Percentiles rank a stretch among this genome's conserved stretches.
Evolutionary conservation across 2,797 vertebrate genomes (phyloP).

Genomic region (Liparis tanakae): DNA sequence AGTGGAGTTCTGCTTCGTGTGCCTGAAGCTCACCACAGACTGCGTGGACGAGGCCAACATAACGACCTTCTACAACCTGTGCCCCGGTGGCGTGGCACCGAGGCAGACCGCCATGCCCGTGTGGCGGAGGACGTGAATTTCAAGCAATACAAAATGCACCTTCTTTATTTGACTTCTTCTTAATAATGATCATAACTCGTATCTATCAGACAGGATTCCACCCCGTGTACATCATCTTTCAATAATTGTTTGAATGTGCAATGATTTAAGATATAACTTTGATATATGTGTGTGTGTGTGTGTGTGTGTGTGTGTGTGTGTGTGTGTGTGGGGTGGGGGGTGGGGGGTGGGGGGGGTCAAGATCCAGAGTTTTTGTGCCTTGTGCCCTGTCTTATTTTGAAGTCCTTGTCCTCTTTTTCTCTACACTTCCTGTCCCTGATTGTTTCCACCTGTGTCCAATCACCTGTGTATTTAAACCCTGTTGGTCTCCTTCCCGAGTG

Average conservation of each 20-base stretch:
- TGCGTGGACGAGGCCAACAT: neutral
- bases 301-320: no score
- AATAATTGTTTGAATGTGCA: neutral
- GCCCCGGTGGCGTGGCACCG: constrained; percentile 20
- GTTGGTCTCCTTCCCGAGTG: no score
- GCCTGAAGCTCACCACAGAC: constrained; percentile 37
- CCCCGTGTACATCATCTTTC: neutral
- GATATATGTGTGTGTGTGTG: no score
- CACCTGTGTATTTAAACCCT: no score
- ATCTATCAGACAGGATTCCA: neutral
- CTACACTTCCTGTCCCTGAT: no score
- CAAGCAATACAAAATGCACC: neutral
- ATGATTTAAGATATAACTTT: no score
- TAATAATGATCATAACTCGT: neutral
- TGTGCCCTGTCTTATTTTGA: no score
- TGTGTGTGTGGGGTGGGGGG: no score
- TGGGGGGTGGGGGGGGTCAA: no score
- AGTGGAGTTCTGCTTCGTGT: constrained; percentile 65
- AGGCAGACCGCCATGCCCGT: constrained; percentile 45
- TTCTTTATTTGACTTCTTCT: neutral
- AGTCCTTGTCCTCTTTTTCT: no score
- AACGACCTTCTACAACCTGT: neutral
- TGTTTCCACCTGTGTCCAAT: no score
- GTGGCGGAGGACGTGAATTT: neutral
- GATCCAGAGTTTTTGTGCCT: no score